Percentiles rank a stretch among this genome's conserved stretches.
phyloP scores from a whole-genome alignment of 2,113 vertebrate genomes.

The Rattus rattus region DNA sequence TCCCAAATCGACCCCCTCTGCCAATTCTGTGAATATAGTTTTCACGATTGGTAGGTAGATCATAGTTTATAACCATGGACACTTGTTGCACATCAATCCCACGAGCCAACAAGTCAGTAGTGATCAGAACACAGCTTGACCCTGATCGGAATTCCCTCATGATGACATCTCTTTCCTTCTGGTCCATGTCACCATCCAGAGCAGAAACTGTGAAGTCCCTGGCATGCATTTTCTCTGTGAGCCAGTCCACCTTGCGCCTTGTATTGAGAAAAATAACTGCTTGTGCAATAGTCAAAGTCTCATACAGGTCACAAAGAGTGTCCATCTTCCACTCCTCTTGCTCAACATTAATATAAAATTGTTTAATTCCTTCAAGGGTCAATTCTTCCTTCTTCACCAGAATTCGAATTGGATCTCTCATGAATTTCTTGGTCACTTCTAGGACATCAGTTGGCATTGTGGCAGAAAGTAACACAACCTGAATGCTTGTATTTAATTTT shows the following conservation, averaged over 20 bases:
- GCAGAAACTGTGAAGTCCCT: constrained; percentile 99
- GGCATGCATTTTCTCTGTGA: constrained; percentile 99
- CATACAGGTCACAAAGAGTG: constrained; percentile 97
- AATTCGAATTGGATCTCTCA: constrained; percentile 98
- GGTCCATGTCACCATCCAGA: constrained; percentile 99
- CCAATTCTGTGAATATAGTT: constrained; percentile 99
- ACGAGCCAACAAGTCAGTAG: constrained; percentile 98
- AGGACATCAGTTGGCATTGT: constrained; percentile 99
- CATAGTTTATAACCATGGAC: constrained; percentile 98
- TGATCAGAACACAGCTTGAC: constrained; percentile 97
- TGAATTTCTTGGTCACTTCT: constrained; percentile 99
- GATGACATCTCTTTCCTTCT: constrained; percentile 98
- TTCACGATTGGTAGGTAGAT: constrained; percentile 99
- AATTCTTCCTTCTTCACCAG: constrained; percentile 99
- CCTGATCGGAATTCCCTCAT: constrained; percentile 98
- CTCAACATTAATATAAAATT: constrained; percentile 99
- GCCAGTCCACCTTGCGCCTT: constrained; percentile 99
- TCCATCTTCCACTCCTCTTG: constrained; percentile 99
- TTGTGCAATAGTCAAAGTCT: constrained; percentile 98
- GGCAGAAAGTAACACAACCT: constrained; percentile 98
- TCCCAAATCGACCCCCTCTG: constrained; percentile 97
- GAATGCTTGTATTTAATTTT: constrained; percentile 97
- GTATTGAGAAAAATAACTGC: constrained; percentile 99
- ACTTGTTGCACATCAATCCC: constrained; percentile 99
- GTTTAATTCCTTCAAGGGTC: constrained; percentile 99